A percentile compares a stretch with the other conserved stretches of the same genome.
phyloP scores from a whole-genome alignment of 2,888 invertebrate genomes.

The Catonia carolina region DNA sequence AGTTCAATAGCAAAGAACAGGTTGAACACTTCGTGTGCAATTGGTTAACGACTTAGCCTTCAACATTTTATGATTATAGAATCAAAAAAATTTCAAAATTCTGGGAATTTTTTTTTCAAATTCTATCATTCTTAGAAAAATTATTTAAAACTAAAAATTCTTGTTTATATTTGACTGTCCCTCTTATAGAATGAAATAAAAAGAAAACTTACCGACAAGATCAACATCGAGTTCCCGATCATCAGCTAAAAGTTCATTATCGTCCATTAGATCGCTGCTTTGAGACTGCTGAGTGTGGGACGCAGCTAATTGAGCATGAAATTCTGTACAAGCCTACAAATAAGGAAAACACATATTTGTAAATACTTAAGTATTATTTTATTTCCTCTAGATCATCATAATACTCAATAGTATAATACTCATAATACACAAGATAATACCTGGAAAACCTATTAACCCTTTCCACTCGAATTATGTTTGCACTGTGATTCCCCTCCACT shows the following conservation, averaged over 20 bases:
- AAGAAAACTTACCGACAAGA: conserved; percentile 57
- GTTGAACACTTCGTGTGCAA: too few species aligned
- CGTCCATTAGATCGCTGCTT: conserved; percentile 80
- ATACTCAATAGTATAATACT: neutral
- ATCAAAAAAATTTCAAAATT: too few species aligned
- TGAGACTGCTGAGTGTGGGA: conserved; percentile 62
- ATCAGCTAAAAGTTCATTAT: conserved; percentile 85
- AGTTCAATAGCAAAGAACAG: too few species aligned
- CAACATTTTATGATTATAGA: too few species aligned
- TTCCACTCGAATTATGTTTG: too few species aligned
- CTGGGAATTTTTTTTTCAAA: conserved; percentile 17
- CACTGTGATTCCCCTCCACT: too few species aligned
- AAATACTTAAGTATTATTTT: neutral
- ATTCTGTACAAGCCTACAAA: conserved; percentile 77
- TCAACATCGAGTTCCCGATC: conserved; percentile 84
- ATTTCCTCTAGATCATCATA: neutral
- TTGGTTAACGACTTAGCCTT: too few species aligned
- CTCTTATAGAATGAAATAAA: conserved; percentile 3
- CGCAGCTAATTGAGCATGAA: conserved; percentile 84
- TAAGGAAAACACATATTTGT: conserved; percentile 21
- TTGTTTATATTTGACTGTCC: too few species aligned
- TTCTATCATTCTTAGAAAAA: too few species aligned
- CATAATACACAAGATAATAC: too few species aligned
- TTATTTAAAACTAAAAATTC: too few species aligned
- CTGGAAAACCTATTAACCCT: too few species aligned